These are phyloP conservation scores for Notothenia rossii DNA, from an alignment of 2,113 vertebrate genomes.

Conservation along the genomic window DNA sequence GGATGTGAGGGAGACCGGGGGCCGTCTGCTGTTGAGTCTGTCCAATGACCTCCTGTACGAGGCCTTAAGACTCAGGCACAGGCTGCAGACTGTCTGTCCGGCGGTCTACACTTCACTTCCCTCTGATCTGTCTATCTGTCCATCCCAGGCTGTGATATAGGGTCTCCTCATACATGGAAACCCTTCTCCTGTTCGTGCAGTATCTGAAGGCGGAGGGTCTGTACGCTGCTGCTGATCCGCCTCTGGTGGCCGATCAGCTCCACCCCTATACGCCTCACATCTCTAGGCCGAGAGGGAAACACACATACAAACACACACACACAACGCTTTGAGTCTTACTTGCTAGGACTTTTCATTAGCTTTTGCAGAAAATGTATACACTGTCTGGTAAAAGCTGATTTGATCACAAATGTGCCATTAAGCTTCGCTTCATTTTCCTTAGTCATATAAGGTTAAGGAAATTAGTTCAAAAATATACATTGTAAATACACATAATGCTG, in stretches of 20 bases:
- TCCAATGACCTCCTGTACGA: constrained; percentile 68
- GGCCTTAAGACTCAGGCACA: constrained; percentile 89
- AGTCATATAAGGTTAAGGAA: background rate
- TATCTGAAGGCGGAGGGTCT: constrained; percentile 94
- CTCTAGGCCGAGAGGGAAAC: constrained; percentile 85
- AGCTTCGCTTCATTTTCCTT: no score
- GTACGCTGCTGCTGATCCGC: constrained; percentile 96
- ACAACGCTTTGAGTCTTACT: constrained; percentile 31
- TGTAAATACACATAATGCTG: no score
- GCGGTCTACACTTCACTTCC: constrained; percentile 70
- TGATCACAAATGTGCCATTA: background rate
- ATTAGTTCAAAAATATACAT: no score
- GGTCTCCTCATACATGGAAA: constrained; percentile 94
- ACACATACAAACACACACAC: constrained; percentile 28
- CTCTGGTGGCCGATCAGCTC: constrained; percentile 97
- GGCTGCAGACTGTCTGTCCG: constrained; percentile 82
- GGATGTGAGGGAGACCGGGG: constrained; percentile 56
- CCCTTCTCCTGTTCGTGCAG: constrained; percentile 98
- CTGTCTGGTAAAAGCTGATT: background rate
- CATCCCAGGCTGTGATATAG: constrained; percentile 47
- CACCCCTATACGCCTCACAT: constrained; percentile 94
- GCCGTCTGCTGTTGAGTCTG: constrained; percentile 54
- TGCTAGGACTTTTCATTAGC: background rate
- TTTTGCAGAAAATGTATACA: background rate
- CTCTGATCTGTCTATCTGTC: constrained; percentile 44